These are phyloP conservation scores for Apotomis capreana DNA, from an alignment of 2,888 invertebrate genomes.

Conservation along the genomic window DNA sequence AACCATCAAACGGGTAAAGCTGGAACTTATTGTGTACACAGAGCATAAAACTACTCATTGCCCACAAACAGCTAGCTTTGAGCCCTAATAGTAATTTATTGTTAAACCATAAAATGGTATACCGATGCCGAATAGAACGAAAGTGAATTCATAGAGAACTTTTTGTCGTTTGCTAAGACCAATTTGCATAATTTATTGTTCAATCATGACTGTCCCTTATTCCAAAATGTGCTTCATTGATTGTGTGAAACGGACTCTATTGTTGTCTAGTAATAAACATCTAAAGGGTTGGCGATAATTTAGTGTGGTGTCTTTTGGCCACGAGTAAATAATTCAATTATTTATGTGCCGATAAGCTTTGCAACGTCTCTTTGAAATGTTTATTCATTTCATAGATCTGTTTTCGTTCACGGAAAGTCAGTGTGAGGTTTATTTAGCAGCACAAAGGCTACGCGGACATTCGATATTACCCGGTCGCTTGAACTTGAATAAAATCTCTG, in stretches of 20 bases:
- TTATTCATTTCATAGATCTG: conserved; percentile 1
- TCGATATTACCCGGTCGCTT: too few relatives aligned
- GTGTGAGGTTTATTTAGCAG: not conserved
- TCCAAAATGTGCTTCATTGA: conserved; percentile 30
- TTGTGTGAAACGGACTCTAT: conserved; percentile 45
- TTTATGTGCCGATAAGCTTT: conserved; percentile 24
- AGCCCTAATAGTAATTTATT: conserved; percentile 22
- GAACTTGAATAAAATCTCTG: too few relatives aligned
- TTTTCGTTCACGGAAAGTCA: not conserved
- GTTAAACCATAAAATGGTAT: conserved; percentile 25
- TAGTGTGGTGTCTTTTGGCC: conserved; percentile 27
- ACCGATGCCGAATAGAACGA: conserved; percentile 12
- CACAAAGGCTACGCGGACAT: not conserved
- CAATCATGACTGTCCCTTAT: conserved; percentile 49
- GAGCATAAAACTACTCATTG: conserved; percentile 13
- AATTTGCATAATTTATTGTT: conserved; percentile 56
- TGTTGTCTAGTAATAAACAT: conserved; percentile 46
- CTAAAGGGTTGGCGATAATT: conserved; percentile 36
- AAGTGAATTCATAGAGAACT: conserved; percentile 31
- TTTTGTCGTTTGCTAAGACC: conserved; percentile 46
- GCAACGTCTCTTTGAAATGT: conserved; percentile 7
- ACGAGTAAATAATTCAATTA: conserved; percentile 29
- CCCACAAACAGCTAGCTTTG: conserved; percentile 7
- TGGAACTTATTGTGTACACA: conserved; percentile 1
- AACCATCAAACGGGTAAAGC: not conserved